Conservation (phyloP, 2,888 invertebrate genomes). For the Archaeoteleia sp. region DNA sequence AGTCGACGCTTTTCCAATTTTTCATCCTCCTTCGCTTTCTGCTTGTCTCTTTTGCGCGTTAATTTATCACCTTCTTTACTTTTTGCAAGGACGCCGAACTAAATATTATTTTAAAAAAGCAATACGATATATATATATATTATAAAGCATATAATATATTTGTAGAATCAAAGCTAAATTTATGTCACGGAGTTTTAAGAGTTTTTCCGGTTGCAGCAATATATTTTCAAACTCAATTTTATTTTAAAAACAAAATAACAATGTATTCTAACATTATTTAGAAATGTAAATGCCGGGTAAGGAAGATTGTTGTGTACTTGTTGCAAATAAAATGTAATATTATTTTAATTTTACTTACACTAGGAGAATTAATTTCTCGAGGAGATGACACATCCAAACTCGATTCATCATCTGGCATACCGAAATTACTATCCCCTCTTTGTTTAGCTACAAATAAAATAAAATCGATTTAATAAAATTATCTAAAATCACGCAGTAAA, state of each 20-base stretch:
- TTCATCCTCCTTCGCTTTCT: slow-evolving; percentile 83
- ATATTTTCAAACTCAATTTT: no score
- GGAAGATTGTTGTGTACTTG: no score
- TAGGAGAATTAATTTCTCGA: slow-evolving; percentile 80
- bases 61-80: slow-evolving; percentile 80
- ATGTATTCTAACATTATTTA: no score
- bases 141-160: no score
- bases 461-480: not conserved
- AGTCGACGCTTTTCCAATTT: slow-evolving; percentile 82
- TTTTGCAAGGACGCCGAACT: slow-evolving; percentile 77
- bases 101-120: slow-evolving; percentile 30
- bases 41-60: slow-evolving; percentile 80
- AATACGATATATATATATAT: no score
- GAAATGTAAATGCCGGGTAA: no score
- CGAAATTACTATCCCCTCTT: slow-evolving; percentile 73
- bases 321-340: no score
- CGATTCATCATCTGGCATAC: slow-evolving; percentile 80
- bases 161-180: no score
- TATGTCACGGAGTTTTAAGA: no score
- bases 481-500: no score
- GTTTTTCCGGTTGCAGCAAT: no score
- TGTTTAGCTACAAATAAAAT: slow-evolving; percentile 68
- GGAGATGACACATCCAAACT: slow-evolving; percentile 81
- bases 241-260: no score
- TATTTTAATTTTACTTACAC: slow-evolving; percentile 76